phyloP scores from a whole-genome alignment of 1,140 invertebrate species.

The Prorops nasuta region DNA sequence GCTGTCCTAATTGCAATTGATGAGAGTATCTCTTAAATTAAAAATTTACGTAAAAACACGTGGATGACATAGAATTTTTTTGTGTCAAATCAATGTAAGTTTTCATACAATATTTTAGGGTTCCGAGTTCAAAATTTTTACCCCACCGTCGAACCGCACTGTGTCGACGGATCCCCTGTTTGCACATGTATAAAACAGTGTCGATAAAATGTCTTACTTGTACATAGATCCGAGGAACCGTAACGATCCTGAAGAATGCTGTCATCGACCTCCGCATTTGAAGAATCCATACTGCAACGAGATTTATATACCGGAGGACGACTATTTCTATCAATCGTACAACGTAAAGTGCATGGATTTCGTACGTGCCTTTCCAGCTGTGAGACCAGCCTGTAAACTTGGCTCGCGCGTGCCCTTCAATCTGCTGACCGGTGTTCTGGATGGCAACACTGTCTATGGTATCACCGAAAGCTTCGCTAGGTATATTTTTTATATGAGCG shows the following conservation, averaged over 20 bases:
- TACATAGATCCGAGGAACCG: slow-evolving; percentile 79
- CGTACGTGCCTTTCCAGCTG: slow-evolving; percentile 80
- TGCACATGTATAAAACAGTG: too few species aligned
- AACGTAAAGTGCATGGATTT: slow-evolving; percentile 84
- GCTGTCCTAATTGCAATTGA: too few species aligned
- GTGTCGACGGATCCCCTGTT: too few species aligned
- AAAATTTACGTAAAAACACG: too few species aligned
- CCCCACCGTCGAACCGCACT: too few species aligned
- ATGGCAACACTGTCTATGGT: slow-evolving; percentile 84
- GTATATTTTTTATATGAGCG: slow-evolving; percentile 48
- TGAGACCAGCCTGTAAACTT: slow-evolving; percentile 78
- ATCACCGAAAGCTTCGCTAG: slow-evolving; percentile 74
- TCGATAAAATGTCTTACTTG: too few species aligned
- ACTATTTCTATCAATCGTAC: slow-evolving; percentile 87
- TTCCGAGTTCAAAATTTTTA: too few species aligned
- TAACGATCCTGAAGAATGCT: slow-evolving; percentile 88
- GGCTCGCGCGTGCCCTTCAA: slow-evolving; percentile 80
- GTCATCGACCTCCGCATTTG: slow-evolving; percentile 70
- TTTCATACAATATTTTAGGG: too few species aligned
- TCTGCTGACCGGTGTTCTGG: slow-evolving; percentile 77
- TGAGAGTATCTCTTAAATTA: too few species aligned
- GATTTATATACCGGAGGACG: slow-evolving; percentile 83
- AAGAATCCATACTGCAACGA: slow-evolving; percentile 92
- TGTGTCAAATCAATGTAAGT: too few species aligned
- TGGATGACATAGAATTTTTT: too few species aligned